Evolutionary conservation across 2,113 vertebrate genomes (phyloP).

Genomic region (Elgaria multicarinata): DNA sequence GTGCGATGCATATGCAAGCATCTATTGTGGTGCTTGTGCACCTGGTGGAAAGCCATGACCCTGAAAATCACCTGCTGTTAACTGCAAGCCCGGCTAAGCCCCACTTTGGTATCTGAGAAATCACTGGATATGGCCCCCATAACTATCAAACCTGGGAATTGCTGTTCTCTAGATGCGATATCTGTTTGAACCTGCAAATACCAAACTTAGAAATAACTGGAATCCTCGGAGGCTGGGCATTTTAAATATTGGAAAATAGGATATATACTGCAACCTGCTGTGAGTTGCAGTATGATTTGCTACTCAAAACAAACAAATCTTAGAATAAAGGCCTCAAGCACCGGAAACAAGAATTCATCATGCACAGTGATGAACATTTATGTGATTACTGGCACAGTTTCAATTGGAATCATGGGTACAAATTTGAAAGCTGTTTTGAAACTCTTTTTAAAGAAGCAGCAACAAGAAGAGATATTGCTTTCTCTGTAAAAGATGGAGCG

Average conservation of each 20-base stretch:
- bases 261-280: not conserved
- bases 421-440: not conserved
- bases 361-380: not conserved
- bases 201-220: not conserved
- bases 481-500: not conserved
- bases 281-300: not conserved
- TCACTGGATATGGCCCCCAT: not conserved
- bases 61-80: not conserved
- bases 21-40: not conserved
- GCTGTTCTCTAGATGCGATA: not conserved
- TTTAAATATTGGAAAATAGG: not conserved
- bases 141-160: not conserved
- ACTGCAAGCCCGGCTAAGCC: not conserved
- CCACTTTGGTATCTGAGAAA: not conserved
- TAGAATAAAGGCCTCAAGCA: not conserved
- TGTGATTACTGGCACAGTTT: not conserved
- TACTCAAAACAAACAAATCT: not conserved
- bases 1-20: not conserved
- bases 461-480: not conserved
- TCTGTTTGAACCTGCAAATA: not conserved
- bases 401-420: not conserved
- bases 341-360: not conserved
- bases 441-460: not conserved
- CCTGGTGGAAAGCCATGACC: not conserved
- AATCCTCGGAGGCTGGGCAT: not conserved